Conservation (phyloP, 2,888 invertebrate genomes). For the Tridacna crocea region DNA sequence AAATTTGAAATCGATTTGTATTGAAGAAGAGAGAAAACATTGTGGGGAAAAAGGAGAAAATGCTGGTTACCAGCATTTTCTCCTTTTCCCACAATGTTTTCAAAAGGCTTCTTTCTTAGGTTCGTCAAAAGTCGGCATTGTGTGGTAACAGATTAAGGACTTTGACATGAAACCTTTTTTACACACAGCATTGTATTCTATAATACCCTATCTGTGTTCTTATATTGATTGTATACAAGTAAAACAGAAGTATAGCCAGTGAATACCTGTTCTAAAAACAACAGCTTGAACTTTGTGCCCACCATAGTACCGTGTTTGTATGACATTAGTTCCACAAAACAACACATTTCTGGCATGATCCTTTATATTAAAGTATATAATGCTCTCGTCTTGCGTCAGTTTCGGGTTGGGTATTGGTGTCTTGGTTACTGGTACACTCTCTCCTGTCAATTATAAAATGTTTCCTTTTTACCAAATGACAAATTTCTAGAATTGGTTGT, state of each 20-base stretch:
- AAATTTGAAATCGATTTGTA: too few relatives aligned
- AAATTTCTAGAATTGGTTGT: background rate
- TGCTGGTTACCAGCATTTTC: too few relatives aligned
- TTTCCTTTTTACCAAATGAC: background rate
- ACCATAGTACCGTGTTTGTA: constrained; percentile 95
- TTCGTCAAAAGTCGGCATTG: too few relatives aligned
- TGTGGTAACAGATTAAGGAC: too few relatives aligned
- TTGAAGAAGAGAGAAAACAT: too few relatives aligned
- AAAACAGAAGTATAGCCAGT: background rate
- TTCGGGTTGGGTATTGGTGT: constrained; percentile 89
- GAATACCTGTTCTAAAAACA: constrained; percentile 90
- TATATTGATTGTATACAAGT: too few relatives aligned
- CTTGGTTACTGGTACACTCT: constrained; percentile 98
- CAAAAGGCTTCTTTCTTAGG: too few relatives aligned
- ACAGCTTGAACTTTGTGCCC: constrained; percentile 91
- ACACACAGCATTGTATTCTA: too few relatives aligned
- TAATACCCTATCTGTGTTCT: too few relatives aligned
- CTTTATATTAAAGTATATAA: constrained; percentile 89
- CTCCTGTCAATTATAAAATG: constrained; percentile 87
- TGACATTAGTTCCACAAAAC: constrained; percentile 95
- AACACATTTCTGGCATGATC: constrained; percentile 94
- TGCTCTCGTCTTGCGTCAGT: constrained; percentile 85
- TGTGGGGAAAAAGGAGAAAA: too few relatives aligned
- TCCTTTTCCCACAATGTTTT: too few relatives aligned
- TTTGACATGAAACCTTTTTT: too few relatives aligned